Evolutionary conservation across 2,888 invertebrate genomes (phyloP), one percentile per base, ranked within the genome.

Genomic region (Formica aserva): DNA sequence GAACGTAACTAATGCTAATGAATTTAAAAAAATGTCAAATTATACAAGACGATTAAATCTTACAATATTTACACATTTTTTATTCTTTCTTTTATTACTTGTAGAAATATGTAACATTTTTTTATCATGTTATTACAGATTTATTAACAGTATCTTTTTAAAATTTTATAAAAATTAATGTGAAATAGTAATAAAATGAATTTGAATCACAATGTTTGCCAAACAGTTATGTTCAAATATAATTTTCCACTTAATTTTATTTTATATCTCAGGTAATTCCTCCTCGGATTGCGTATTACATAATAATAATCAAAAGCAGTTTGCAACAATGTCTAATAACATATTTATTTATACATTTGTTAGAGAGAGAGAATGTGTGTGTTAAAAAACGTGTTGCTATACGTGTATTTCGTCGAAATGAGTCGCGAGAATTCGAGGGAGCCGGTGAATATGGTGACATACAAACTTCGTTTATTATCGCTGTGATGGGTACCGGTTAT

Each of bases 401-500:
- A 32, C 32, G 5, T 32, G 6, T 32, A n/a, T 38, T 32, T 78
- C 15, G 11, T 15, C 15, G 29, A n/a, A 26, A 18, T 38, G 15
- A 4, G 41, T 32, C 9, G 32, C 15, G 57, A 45, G 71, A 32
- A 57, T 71, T 69, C 52, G 57, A 55, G 38, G 26, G 18, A 63
- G 18, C 26, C 29, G 65, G 13, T 29, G n/a, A 67, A 69, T 35
- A 60, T 8, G 45, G 71, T 57, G 78, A 78, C 57, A 18, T 22
- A 45, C 32, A 41, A 35, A 45, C 35, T 48, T 35, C 71, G 35
- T 71, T 78, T 71, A 45, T 78, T 78, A 71, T 71, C 60, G 35
- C 32, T 9, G 26, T 60, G 71, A 48, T 71, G 45, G 35, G 4
- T 48, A 45, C 71, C 71, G 72, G 71, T 78, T 71, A 71, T 45